Base-by-base conservation (phyloP, 1,140 invertebrate species). In the Drosophila kanapiae region DNA sequence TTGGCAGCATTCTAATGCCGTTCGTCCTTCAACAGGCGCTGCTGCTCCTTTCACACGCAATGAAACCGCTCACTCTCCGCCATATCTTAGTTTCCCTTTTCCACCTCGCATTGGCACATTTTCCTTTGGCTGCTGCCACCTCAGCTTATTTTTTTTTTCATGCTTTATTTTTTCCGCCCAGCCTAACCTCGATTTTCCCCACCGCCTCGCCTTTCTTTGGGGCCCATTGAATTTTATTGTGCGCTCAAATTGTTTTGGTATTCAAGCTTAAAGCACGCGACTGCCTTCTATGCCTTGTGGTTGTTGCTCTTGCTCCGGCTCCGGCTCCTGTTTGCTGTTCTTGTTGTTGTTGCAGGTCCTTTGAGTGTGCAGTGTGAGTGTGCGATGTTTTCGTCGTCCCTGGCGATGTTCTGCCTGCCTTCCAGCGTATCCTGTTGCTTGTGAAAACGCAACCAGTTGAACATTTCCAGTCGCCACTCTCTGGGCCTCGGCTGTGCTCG, bases 231-330 rank as follows among this genome's bases (percentile, higher is more conserved):
- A 82, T 90, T 90, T 91, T 85, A 90, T 90, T 90, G 86, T 90
- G 75, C 71, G 74, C 86, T 90, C 67, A 91, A 90, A 90, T 90
- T 90, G 85, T 90, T 90, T 90, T 90, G 78, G 86, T 90, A 90
- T 90, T 90, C 85, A 84, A 77, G 85, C 85, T 90, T 90, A 82
- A 90, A 90, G 85, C 85, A 91, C 85, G 85, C 85, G 78, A 90
- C 77, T 84, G 77, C 77, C 53, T 56, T 59, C 45, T 48, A 49
- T 57, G 40, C 47, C 62, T 54, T 72, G 59, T 67, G 53, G 60
- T 67, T 47, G 53, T 45, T 51, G 48, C 76, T 61, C 45, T 35
- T 56, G 27, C 63, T 59, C n/a, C 57, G 11, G 14, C 64, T 29
- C 13, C 37, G 5, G 40, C 14, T 47, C 23, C 27, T 13, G 27